Percentiles rank a stretch among this genome's conserved stretches.
Conservation (phyloP, 2,113 vertebrate species). For the Melanerpes formicivorus region DNA sequence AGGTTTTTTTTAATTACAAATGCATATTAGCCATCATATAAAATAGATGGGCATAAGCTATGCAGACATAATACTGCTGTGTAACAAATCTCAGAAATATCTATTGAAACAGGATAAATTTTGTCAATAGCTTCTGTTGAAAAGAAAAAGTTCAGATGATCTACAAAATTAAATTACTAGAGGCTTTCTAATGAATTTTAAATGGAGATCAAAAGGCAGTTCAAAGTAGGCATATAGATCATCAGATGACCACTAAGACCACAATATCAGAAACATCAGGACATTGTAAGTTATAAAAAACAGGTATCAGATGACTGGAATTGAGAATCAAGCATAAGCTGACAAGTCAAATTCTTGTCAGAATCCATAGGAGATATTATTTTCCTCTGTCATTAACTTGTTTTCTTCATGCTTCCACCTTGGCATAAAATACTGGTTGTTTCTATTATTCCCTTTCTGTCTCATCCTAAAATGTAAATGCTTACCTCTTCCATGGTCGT, state of each 20-base stretch:
- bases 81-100: not conserved
- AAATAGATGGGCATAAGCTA: not conserved
- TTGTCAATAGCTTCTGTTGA: not conserved
- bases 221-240: not conserved
- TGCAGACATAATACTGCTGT: not conserved
- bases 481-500: not conserved
- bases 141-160: not conserved
- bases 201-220: not conserved
- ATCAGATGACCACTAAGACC: not conserved
- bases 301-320: not conserved
- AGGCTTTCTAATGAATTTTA: not conserved
- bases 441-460: not conserved
- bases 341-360: not conserved
- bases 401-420: not conserved
- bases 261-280: not conserved
- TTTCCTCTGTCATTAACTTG: not conserved
- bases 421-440: not conserved
- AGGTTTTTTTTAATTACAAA: not conserved
- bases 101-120: not conserved
- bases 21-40: not conserved
- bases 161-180: not conserved
- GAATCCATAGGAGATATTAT: not conserved
- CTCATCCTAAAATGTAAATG: not conserved
- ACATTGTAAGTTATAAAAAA: not conserved
- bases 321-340: not conserved